Percentiles rank a stretch among this genome's conserved stretches.
phyloP scores from a whole-genome alignment of 2,797 vertebrate genomes.

The Huso huso region DNA sequence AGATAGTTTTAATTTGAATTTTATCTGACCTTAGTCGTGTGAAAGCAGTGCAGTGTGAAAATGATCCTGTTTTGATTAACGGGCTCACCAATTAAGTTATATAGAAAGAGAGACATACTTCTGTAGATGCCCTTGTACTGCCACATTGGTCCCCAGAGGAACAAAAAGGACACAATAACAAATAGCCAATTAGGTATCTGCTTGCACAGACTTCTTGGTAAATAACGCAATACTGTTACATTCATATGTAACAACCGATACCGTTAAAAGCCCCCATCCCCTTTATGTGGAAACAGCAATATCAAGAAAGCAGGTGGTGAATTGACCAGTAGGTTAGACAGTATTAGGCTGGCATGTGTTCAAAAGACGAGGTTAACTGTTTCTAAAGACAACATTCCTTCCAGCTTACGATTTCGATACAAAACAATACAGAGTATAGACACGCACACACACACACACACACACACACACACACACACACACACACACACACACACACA shows the following conservation, averaged over 20 bases:
- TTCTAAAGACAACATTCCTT: conserved; percentile 1
- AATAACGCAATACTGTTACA: background rate
- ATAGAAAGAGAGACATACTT: conserved; percentile 8
- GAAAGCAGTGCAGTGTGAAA: background rate
- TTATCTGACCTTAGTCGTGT: background rate
- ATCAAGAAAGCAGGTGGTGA: background rate
- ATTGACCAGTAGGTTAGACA: background rate
- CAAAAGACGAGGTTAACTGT: background rate
- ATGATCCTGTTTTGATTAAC: conserved; percentile 9
- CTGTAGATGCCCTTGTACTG: conserved; percentile 13
- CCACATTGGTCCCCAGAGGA: conserved; percentile 13
- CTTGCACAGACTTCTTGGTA: background rate
- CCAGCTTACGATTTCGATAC: background rate
- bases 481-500: background rate
- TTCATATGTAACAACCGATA: too few species aligned
- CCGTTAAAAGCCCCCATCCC: background rate
- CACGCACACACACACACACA: background rate
- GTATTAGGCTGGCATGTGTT: background rate
- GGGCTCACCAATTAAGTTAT: conserved; percentile 9
- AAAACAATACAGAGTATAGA: conserved; percentile 3
- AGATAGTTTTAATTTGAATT: too few species aligned
- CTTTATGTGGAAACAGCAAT: background rate
- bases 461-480: background rate
- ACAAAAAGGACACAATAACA: conserved; percentile 15
- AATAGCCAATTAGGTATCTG: background rate